Conservation (phyloP, 2,797 vertebrate species). For the Cichlasoma orientale region DNA sequence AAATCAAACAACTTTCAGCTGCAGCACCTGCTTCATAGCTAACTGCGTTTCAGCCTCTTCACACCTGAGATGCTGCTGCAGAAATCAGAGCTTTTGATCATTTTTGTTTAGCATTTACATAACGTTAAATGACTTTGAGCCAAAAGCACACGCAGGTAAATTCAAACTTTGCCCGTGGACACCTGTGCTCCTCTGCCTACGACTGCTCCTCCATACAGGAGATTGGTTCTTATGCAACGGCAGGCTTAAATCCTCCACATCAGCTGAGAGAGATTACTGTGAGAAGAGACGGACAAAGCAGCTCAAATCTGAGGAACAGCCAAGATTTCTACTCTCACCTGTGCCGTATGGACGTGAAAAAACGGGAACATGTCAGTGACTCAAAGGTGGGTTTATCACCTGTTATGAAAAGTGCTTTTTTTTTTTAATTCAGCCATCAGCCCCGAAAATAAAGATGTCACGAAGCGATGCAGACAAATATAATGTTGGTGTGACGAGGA, state of each 20-base stretch:
- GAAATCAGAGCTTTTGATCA: background rate
- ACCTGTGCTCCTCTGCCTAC: constrained; percentile 35
- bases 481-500: background rate
- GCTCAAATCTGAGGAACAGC: background rate
- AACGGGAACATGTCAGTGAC: background rate
- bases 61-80: background rate
- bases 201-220: constrained; percentile 18
- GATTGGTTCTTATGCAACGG: constrained; percentile 40
- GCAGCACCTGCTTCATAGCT: background rate
- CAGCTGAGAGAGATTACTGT: constrained; percentile 32
- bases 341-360: background rate
- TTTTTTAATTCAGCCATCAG: background rate
- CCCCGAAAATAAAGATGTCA: too few species aligned
- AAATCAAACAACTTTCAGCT: too few species aligned
- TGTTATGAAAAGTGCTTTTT: background rate
- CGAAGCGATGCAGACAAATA: too few species aligned
- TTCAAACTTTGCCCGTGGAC: constrained; percentile 4
- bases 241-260: constrained; percentile 37
- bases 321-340: background rate
- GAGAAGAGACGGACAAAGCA: background rate
- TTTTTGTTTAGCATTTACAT: background rate
- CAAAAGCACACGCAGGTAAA: background rate
- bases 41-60: background rate
- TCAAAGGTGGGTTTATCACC: background rate
- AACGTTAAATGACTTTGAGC: constrained; percentile 4